phyloP scores from a whole-genome alignment of 1,140 invertebrate species.

The Homalodisca vitripennis region DNA sequence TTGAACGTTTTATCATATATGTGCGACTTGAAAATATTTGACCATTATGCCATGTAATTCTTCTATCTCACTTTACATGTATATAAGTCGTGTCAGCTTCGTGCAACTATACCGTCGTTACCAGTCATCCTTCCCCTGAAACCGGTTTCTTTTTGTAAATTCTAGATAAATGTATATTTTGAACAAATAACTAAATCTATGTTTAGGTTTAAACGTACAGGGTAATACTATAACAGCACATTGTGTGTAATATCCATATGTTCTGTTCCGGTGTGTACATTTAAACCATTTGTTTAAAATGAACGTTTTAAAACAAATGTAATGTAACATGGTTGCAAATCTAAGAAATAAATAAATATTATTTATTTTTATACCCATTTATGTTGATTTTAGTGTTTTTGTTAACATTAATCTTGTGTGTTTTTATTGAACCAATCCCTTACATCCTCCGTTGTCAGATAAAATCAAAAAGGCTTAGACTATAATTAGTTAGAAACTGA shows the following conservation, averaged over 20 bases:
- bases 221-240: too few relatives aligned
- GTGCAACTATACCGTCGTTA: background rate
- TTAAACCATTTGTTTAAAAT: constrained; percentile 20
- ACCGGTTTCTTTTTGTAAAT: background rate
- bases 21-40: too few relatives aligned
- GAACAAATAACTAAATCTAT: constrained; percentile 15
- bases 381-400: background rate
- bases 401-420: constrained; percentile 15
- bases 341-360: constrained; percentile 26
- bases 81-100: background rate
- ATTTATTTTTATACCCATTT: constrained; percentile 26
- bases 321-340: constrained; percentile 23
- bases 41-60: too few relatives aligned
- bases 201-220: constrained; percentile 21
- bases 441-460: too few relatives aligned
- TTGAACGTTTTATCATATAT: background rate
- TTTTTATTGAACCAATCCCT: too few relatives aligned
- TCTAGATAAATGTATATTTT: constrained; percentile 22
- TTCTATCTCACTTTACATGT: background rate
- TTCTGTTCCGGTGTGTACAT: constrained; percentile 14
- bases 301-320: background rate
- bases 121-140: background rate
- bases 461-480: too few relatives aligned
- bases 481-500: too few relatives aligned
- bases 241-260: background rate